These are phyloP conservation scores for Plumapathes pennacea DNA, from an alignment of 92 coral and sea anemone species.

Conservation along the genomic window DNA sequence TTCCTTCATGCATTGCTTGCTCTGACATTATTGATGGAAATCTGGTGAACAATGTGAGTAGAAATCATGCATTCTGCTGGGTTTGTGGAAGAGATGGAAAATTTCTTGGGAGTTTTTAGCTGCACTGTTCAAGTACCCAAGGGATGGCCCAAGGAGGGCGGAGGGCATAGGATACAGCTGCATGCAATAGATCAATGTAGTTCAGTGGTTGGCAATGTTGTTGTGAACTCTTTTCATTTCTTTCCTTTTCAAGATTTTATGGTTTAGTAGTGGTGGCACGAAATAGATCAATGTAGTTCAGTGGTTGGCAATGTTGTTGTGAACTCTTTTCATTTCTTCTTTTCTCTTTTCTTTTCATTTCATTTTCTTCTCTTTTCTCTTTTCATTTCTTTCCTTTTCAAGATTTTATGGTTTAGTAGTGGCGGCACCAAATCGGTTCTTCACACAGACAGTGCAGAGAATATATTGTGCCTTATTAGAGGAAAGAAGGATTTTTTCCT, in stretches of 20 bases:
- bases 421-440: constrained; percentile 89
- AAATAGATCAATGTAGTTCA: no score
- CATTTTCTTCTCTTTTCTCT: not conserved
- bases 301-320: not conserved
- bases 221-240: not conserved
- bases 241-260: constrained; percentile 51
- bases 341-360: not conserved
- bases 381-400: not conserved
- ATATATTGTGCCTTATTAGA: constrained; percentile 67
- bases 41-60: constrained; percentile 65
- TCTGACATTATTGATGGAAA: constrained; percentile 57
- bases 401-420: constrained; percentile 89
- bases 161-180: no score
- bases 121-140: not conserved
- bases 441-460: constrained; percentile 81
- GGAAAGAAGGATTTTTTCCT: constrained; percentile 65
- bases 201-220: not conserved
- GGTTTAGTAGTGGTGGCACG: constrained; percentile 92
- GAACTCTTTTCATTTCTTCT: not conserved
- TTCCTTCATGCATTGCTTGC: constrained; percentile 76
- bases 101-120: not conserved
- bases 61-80: not conserved
- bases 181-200: no score
- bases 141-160: no score
- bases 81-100: not conserved